A percentile compares a stretch with the other conserved stretches of the same genome.
Conservation (phyloP, 2,797 vertebrate species). For the Poeciliopsis presidionis region DNA sequence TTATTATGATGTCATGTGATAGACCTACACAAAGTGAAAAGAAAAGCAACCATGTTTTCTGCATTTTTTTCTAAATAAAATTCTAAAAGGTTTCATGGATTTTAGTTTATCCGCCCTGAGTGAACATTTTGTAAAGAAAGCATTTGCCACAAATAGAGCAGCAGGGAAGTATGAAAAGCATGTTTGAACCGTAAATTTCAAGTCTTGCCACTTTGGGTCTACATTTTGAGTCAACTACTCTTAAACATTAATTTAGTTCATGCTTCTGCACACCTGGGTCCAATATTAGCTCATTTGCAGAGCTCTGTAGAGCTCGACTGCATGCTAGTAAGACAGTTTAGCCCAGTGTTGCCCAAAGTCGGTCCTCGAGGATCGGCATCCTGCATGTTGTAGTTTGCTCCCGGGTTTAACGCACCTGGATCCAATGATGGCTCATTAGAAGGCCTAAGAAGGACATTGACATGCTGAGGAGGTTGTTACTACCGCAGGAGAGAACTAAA, state of each 20-base stretch:
- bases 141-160: background rate
- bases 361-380: too few species aligned
- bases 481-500: too few species aligned
- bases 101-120: background rate
- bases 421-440: too few species aligned
- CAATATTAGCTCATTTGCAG: too few species aligned
- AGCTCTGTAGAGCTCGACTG: too few species aligned
- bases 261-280: too few species aligned
- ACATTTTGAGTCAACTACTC: background rate
- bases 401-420: too few species aligned
- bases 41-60: background rate
- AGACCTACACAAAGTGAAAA: background rate
- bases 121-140: background rate
- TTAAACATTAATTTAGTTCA: background rate
- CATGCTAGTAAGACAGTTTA: too few species aligned
- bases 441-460: too few species aligned
- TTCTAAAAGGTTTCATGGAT: background rate
- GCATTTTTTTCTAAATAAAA: background rate
- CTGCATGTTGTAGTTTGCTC: too few species aligned
- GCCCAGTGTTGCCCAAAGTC: too few species aligned
- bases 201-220: background rate
- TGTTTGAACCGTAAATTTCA: background rate
- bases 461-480: too few species aligned
- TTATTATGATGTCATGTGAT: background rate
- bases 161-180: background rate